These are phyloP conservation scores for Drosophila erecta DNA, from an alignment of 1,140 invertebrate species.

Conservation along the genomic window DNA sequence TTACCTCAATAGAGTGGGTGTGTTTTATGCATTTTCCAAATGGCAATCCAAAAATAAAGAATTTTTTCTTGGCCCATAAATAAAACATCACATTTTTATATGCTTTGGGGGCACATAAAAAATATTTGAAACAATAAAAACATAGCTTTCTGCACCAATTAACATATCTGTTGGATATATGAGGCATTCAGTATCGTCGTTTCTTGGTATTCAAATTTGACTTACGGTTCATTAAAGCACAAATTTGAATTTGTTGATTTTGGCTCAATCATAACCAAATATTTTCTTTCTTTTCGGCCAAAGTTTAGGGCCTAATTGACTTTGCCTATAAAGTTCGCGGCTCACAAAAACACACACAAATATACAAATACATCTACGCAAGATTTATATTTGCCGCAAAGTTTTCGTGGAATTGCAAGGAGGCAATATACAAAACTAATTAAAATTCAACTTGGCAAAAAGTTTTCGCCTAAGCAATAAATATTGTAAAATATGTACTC, in stretches of 20 bases:
- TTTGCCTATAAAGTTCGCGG: constrained; percentile 55
- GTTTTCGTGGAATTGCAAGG: constrained; percentile 49
- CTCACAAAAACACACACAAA: constrained; percentile 31
- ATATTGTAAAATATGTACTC: constrained; percentile 77
- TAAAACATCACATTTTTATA: constrained; percentile 54
- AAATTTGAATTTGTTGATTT: constrained; percentile 67
- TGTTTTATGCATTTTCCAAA: constrained; percentile 65
- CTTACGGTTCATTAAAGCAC: constrained; percentile 68
- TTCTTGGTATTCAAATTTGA: constrained; percentile 47
- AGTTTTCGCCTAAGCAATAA: constrained; percentile 81
- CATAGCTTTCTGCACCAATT: constrained; percentile 68
- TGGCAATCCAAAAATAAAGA: constrained; percentile 52
- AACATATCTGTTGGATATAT: constrained; percentile 28
- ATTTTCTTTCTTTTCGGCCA: constrained; percentile 18
- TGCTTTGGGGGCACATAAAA: constrained; percentile 35
- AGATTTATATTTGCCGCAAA: constrained; percentile 65
- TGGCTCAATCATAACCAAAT: constrained; percentile 43
- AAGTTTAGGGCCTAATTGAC: constrained; percentile 62
- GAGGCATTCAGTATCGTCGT: constrained; percentile 11
- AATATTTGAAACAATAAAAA: constrained; percentile 36
- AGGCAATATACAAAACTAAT: constrained; percentile 78
- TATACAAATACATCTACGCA: neutral
- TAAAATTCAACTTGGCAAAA: constrained; percentile 82
- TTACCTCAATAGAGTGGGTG: constrained; percentile 48
- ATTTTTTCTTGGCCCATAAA: constrained; percentile 52